Base-by-base conservation (phyloP, 2,113 vertebrate species). In the Actenoides lindsayi region DNA sequence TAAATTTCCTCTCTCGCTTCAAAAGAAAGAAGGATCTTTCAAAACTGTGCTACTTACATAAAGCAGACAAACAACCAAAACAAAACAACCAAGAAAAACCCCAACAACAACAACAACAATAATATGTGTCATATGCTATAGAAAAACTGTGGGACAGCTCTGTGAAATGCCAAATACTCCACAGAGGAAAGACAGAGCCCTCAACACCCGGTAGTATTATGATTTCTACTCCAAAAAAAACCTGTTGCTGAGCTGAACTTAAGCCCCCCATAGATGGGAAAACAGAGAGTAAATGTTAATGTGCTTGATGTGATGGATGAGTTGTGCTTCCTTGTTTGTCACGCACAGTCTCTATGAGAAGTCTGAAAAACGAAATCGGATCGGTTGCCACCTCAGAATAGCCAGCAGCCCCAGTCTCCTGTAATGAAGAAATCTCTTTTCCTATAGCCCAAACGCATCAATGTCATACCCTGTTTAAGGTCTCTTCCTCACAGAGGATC, bases 321-420 rank as follows among this genome's bases (percentile, higher is more conserved):
- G 42, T 51, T 46, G 13, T 2, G 1, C 14, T 70, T 60, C 73
- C 37, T 27, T 54, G 28, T 83, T 76, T 70, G 37, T 51, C 83
- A 77, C 5, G 13, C 53, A 11, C 30, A 48, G 37, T 13, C 70
- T 50, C 17, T 33, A 33, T 23, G 12, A 0, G 0, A 20, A 54
- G 73, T 39, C 46, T 54, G 37, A 88, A 80, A 91, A 74, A 88
- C 42, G 12, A 86, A 86, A 70, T 17, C 15, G 42, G 28, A 73
- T 62, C 21, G 41, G 44, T 74, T 69, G 67, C 48, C 90, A 86
- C 19, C 19, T 70, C 39, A 23, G 69, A 37, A 81, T 44, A 80
- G 17, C 41, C 64, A 62, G 39, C 41, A 76, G 37, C 16, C 27
- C 10, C 0, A 1, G 19, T 56, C 41, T 44, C 35, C 35, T 82